These are phyloP conservation scores for Eutolmus rufibarbis DNA, from an alignment of 2,888 invertebrate species.

Conservation along the genomic window DNA sequence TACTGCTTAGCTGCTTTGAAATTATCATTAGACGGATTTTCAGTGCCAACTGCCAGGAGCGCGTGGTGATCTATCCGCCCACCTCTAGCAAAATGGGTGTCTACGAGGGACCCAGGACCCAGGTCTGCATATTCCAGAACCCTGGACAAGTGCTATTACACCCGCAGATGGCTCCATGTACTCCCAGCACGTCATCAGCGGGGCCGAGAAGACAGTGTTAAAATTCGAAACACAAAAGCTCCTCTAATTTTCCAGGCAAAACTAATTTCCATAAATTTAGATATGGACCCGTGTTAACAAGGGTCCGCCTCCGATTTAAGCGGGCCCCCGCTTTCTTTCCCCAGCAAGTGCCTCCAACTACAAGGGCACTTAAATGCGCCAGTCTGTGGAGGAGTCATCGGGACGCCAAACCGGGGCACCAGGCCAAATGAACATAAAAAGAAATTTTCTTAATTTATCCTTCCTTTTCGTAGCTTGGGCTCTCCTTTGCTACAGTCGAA, in stretches of 20 bases:
- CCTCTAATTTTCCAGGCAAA: constrained; percentile 20
- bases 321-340: not conserved
- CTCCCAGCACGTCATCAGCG: not conserved
- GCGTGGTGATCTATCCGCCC: not conserved
- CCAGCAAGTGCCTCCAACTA: not conserved
- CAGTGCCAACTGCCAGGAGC: not conserved
- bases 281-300: constrained; percentile 36
- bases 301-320: constrained; percentile 16
- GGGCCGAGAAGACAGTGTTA: not conserved
- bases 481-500: not conserved
- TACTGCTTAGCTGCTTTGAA: constrained; percentile 4
- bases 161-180: not conserved
- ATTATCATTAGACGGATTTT: constrained; percentile 24
- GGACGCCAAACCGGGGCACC: not conserved
- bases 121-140: not conserved
- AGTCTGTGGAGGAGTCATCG: not conserved
- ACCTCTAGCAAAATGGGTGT: not conserved
- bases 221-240: not conserved
- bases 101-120: not conserved
- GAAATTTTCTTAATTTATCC: not conserved
- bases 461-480: not conserved
- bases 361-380: not conserved
- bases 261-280: constrained; percentile 36
- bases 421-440: not conserved
- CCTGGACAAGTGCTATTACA: not conserved